A percentile compares a stretch with the other conserved stretches of the same genome.
These are phyloP conservation scores for Maconellicoccus hirsutus DNA, from an alignment of 1,140 invertebrate species.

Conservation along the genomic window DNA sequence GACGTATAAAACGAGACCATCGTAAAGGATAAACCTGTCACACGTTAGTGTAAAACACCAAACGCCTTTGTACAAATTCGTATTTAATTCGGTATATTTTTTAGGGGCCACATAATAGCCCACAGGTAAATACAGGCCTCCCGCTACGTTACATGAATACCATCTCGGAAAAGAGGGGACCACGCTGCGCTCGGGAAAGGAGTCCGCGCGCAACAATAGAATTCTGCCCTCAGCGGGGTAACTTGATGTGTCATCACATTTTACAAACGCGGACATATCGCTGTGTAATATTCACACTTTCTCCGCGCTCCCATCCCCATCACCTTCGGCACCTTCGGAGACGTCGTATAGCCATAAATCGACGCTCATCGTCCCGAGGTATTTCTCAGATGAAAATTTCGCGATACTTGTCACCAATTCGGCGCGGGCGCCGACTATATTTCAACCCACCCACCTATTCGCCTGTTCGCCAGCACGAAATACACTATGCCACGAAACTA, in stretches of 20 bases:
- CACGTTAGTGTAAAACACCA: neutral
- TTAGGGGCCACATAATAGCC: slow-evolving; percentile 16
- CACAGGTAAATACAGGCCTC: slow-evolving; percentile 5
- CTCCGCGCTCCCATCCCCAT: too few relatives aligned
- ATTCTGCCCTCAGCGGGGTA: slow-evolving; percentile 13
- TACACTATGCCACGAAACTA: too few relatives aligned
- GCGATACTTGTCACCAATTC: too few relatives aligned
- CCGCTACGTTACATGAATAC: neutral
- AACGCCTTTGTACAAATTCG: neutral
- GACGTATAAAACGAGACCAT: too few relatives aligned
- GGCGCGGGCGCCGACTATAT: too few relatives aligned
- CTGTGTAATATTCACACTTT: slow-evolving; percentile 17
- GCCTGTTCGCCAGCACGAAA: too few relatives aligned
- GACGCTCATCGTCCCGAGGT: too few relatives aligned
- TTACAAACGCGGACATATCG: slow-evolving; percentile 7
- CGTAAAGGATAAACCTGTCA: slow-evolving; percentile 16
- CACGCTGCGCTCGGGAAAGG: neutral
- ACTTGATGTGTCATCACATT: slow-evolving; percentile 20
- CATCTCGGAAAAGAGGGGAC: neutral
- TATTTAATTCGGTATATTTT: slow-evolving; percentile 12
- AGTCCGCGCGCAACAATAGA: neutral
- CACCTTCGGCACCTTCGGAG: too few relatives aligned
- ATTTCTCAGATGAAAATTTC: too few relatives aligned
- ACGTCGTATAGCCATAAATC: too few relatives aligned
- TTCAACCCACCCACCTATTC: too few relatives aligned